Percentiles rank a stretch among this genome's conserved stretches.
Evolutionary conservation across 2,113 vertebrate genomes (phyloP).

Genomic region (Brachyhypopomus gauderio): DNA sequence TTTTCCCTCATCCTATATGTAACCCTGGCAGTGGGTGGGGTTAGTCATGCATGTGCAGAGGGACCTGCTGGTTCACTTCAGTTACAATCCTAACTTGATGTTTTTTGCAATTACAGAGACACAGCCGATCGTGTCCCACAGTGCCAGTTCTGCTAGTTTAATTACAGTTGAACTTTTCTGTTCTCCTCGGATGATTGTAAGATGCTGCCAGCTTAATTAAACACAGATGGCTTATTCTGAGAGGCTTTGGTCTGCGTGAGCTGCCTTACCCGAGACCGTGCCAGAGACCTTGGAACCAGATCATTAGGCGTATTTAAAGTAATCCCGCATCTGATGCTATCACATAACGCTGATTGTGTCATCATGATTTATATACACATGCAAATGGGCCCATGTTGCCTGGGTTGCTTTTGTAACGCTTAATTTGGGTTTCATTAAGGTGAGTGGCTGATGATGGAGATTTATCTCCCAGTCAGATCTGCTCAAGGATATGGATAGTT

Average conservation of each 20-base stretch:
- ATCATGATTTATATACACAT: conserved; percentile 66
- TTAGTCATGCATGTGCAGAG: conserved; percentile 47
- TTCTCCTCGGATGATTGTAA: conserved; percentile 75
- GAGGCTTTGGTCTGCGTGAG: conserved; percentile 55
- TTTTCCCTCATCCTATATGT: not conserved
- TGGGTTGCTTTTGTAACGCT: conserved; percentile 58
- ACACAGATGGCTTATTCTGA: conserved; percentile 73
- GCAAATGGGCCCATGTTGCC: conserved; percentile 53
- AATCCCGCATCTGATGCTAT: conserved; percentile 68
- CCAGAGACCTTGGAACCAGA: conserved; percentile 68
- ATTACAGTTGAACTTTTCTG: conserved; percentile 76
- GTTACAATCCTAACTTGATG: conserved; percentile 69
- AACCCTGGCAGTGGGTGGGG: conserved; percentile 5
- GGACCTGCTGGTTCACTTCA: conserved; percentile 60
- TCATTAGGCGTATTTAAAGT: conserved; percentile 64
- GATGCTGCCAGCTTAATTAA: conserved; percentile 78
- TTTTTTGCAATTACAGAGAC: conserved; percentile 70
- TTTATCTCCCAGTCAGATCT: conserved; percentile 42
- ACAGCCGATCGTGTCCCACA: conserved; percentile 65
- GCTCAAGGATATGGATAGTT: conserved; percentile 43
- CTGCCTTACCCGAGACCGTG: conserved; percentile 60
- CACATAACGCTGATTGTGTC: conserved; percentile 66
- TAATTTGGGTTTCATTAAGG: conserved; percentile 56
- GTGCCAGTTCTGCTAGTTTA: conserved; percentile 70
- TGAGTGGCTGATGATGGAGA: conserved; percentile 50